Evolutionary conservation across 30 jellyfish, hydroid and myxozoan species (phyloP).

Genomic region (Aurelia aurita): DNA sequence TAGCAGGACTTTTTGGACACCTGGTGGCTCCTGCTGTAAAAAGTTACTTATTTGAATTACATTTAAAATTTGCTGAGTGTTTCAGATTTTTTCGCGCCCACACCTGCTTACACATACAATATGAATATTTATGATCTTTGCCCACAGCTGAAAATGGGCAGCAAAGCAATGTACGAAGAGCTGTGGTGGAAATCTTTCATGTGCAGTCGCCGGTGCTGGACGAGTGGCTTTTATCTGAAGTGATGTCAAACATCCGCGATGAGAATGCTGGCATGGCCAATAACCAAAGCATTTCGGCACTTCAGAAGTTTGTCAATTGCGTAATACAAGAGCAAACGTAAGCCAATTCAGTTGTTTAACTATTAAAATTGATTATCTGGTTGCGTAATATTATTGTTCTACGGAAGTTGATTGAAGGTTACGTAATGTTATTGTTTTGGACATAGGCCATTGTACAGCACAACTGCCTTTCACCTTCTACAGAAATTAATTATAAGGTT

Average conservation of each 20-base stretch:
- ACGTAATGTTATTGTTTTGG: too few species aligned
- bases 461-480: too few species aligned
- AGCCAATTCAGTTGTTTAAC: neutral
- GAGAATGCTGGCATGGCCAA: constrained; percentile 2
- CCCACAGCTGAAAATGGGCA: constrained; percentile 50
- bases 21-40: too few species aligned
- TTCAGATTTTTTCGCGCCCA: neutral
- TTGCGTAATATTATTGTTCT: too few species aligned
- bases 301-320: constrained; percentile 69
- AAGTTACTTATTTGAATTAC: too few species aligned
- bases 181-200: constrained; percentile 51
- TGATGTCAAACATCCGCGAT: constrained; percentile 36
- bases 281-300: constrained; percentile 47
- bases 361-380: too few species aligned
- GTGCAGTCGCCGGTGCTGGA: constrained; percentile 31
- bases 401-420: too few species aligned
- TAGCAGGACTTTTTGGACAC: too few species aligned
- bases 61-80: too few species aligned
- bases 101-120: constrained; percentile 11
- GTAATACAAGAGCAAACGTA: constrained; percentile 69
- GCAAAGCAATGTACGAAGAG: constrained; percentile 42
- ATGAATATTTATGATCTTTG: constrained; percentile 20
- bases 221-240: constrained; percentile 45
- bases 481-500: too few species aligned
- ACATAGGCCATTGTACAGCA: too few species aligned